phyloP scores from a whole-genome alignment of 2,113 vertebrate species.

The Gulo gulo region DNA sequence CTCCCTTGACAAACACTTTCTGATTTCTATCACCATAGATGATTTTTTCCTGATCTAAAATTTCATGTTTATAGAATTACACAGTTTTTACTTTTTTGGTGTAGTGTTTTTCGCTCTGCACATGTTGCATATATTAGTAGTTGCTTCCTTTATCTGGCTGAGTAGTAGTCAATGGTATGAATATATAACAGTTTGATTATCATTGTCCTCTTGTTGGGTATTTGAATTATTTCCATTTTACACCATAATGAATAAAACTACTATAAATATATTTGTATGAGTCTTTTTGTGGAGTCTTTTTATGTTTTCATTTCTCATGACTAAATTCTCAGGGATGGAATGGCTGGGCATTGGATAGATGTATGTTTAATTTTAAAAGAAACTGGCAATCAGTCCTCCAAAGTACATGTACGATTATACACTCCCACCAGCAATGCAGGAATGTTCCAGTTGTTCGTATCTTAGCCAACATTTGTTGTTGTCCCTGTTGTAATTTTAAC shows the following conservation, averaged over 20 bases:
- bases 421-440: background rate
- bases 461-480: background rate
- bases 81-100: background rate
- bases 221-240: background rate
- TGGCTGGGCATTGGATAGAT: background rate
- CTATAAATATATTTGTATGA: background rate
- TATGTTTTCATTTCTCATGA: background rate
- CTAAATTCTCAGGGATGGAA: background rate
- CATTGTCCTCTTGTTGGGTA: background rate
- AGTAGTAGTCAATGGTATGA: background rate
- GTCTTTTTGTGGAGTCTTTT: background rate
- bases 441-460: background rate
- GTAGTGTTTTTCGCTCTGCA: background rate
- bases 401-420: background rate
- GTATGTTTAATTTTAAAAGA: background rate
- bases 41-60: background rate
- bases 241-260: background rate
- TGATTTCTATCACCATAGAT: background rate
- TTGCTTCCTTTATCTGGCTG: background rate
- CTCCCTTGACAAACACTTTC: background rate
- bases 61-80: background rate
- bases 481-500: background rate
- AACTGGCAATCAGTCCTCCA: background rate
- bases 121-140: background rate
- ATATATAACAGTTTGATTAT: background rate